Base-by-base conservation (phyloP, 2,113 vertebrate species). In the Hiodon tergisus region DNA sequence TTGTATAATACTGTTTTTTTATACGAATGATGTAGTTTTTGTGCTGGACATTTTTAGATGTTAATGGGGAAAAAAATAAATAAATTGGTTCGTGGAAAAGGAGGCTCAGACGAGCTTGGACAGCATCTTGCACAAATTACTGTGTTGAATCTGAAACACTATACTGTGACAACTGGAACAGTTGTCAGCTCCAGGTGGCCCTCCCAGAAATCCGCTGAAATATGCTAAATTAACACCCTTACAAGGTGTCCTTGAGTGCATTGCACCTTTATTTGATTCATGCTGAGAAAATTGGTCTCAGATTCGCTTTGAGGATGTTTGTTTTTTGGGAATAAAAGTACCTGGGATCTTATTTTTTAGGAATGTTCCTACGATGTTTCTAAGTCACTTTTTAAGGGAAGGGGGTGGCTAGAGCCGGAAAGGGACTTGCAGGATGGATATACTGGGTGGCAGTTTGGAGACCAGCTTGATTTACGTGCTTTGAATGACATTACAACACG, bases 401-500 rank as follows among this genome's bases (percentile, higher is more conserved):
- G 31, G 31, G 31, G 31, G 31, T 31, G 31, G 31, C 2, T 31
- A 2, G 31, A 31, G 31, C 31, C 31, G 31, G 31, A 31, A 31
- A 31, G 31, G 31, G 31, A 31, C 31, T 2, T 31, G 31, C 31
- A 31, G 31, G 2, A 31, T 31, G 31, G 31, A 31, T 31, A 31
- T 31, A 31, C 31, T 31, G 31, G 31, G 31, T 31, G 31, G 31
- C 31, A 31, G 31, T 31, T 31, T 31, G 31, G 31, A 31, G 31
- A 31, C 61, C 61, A 46, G 50, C 62, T 61, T 72, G 10, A 67
- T 76, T 7, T 51, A 62, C 10, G 51, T 66, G 74, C 76, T 71
- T 9, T 7, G 61, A 79, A 79, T 67, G 57, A 57, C 58, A 78
- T 78, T 8, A 74, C 73, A 11, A 46, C 4, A 67, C 46, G 14